Conservation (phyloP, 2,113 vertebrate genomes). For the Platichthys flesus region DNA sequence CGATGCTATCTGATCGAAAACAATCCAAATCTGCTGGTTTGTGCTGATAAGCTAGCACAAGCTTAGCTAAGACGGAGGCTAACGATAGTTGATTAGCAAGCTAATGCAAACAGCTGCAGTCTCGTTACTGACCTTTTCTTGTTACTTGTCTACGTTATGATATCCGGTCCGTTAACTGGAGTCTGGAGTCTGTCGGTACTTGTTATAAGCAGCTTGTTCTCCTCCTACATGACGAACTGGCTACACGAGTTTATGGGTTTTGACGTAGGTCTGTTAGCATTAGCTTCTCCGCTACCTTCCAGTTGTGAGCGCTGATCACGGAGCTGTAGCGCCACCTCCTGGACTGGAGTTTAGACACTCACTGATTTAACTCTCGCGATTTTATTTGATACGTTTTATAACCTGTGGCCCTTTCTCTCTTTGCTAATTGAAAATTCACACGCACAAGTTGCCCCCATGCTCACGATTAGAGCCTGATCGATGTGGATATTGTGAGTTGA, state of each 20-base stretch:
- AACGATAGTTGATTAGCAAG: not conserved
- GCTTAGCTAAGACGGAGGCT: slow-evolving; percentile 20
- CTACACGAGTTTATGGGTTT: not conserved
- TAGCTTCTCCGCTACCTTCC: slow-evolving; percentile 47
- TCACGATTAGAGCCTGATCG: no score
- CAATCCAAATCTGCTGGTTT: not conserved
- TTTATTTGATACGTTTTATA: no score
- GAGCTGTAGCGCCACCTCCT: slow-evolving; percentile 27
- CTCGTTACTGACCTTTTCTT: slow-evolving; percentile 52
- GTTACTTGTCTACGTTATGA: not conserved
- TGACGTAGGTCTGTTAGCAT: slow-evolving; percentile 49
- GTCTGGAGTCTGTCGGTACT: not conserved
- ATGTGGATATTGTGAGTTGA: no score
- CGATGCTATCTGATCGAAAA: not conserved
- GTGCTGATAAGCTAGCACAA: slow-evolving; percentile 33
- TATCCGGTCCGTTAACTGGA: not conserved
- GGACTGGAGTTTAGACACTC: slow-evolving; percentile 15
- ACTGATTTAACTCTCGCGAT: not conserved
- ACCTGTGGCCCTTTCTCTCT: no score
- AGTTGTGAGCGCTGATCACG: slow-evolving; percentile 2
- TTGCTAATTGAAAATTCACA: no score
- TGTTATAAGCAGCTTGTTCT: not conserved
- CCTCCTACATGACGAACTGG: slow-evolving; percentile 53
- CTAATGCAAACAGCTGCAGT: not conserved
- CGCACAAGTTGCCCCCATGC: no score